A percentile compares a stretch with the other conserved stretches of the same genome.
phyloP scores from a whole-genome alignment of 2,797 vertebrate genomes.

The Galago senegalensis region DNA sequence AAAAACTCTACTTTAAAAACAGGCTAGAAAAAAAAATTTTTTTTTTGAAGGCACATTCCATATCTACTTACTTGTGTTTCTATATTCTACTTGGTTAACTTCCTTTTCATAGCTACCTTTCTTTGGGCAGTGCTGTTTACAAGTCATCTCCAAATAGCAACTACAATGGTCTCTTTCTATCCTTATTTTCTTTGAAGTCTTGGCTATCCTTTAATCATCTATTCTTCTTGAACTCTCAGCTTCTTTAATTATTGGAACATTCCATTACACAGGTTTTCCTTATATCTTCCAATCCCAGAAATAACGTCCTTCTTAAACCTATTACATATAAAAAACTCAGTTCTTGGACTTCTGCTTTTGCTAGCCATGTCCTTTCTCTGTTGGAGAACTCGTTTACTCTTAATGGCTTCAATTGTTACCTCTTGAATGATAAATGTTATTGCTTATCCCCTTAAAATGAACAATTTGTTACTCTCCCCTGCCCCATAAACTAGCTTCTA shows the following conservation, averaged over 20 bases:
- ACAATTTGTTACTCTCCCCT: neutral
- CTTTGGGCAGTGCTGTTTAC: slow-evolving; percentile 19
- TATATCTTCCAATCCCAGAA: neutral
- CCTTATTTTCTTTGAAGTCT: neutral
- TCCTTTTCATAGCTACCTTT: neutral
- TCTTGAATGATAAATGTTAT: neutral
- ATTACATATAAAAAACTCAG: neutral
- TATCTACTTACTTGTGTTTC: neutral
- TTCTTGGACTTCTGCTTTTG: slow-evolving; percentile 18
- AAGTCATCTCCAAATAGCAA: neutral
- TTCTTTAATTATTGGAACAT: neutral
- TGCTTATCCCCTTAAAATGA: slow-evolving; percentile 9
- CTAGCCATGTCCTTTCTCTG: neutral
- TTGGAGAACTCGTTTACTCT: slow-evolving; percentile 3
- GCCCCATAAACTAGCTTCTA: neutral
- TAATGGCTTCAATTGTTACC: neutral
- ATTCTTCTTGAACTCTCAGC: slow-evolving; percentile 30
- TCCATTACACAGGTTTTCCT: neutral
- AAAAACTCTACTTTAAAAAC: neutral
- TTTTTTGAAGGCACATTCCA: neutral
- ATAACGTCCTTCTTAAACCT: neutral
- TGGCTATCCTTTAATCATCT: neutral
- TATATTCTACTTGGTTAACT: neutral
- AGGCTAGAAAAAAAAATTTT: neutral
- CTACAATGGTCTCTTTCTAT: neutral